Evolutionary conservation across 2,888 invertebrate genomes (phyloP).

Genomic region (Toxonevra muliebris): DNA sequence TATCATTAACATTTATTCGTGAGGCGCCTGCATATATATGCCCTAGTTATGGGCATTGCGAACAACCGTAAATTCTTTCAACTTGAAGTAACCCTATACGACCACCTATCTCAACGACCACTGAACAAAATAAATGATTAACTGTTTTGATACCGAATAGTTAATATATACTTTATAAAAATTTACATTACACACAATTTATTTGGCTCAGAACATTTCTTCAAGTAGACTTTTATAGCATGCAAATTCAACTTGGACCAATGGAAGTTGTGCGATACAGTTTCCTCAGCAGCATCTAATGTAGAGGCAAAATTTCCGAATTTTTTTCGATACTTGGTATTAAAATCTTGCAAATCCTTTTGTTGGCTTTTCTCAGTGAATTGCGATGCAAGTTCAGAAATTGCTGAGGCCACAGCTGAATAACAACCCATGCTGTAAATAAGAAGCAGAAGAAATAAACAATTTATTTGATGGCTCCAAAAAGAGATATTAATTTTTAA

Average conservation of each 20-base stretch:
- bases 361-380: conserved; percentile 56
- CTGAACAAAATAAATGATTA: no score
- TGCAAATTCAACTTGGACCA: conserved; percentile 55
- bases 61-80: no score
- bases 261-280: conserved; percentile 54
- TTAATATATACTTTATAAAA: no score
- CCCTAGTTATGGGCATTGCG: no score
- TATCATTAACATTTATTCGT: no score
- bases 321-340: conserved; percentile 43
- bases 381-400: conserved; percentile 57
- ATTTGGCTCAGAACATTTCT: conserved; percentile 20
- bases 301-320: conserved; percentile 52
- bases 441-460: conserved; percentile 11
- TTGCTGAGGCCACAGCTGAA: conserved; percentile 53
- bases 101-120: no score
- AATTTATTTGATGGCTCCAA: neutral
- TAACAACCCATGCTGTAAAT: conserved; percentile 55
- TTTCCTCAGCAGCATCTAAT: conserved; percentile 49
- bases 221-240: conserved; percentile 48
- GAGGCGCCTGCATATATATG: no score
- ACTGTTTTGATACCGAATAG: no score
- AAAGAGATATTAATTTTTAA: neutral
- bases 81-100: no score
- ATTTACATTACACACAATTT: no score
- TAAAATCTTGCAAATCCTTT: conserved; percentile 50